Percentiles rank a stretch among this genome's conserved stretches.
Evolutionary conservation across 2,888 invertebrate species (phyloP).

Genomic region (Brenthis daphne): DNA sequence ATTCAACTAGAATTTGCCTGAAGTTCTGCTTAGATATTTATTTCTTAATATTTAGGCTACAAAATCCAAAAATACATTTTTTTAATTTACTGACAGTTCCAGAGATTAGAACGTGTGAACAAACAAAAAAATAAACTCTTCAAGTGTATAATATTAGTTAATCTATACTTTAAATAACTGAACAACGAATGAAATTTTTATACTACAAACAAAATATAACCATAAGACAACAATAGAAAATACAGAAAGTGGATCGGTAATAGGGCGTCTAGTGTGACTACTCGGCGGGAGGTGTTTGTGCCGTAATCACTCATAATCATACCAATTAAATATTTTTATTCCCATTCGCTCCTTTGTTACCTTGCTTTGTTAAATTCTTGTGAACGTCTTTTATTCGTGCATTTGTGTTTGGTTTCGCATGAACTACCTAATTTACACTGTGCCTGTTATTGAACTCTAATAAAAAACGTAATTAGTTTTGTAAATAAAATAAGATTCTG

Average conservation of each 20-base stretch:
- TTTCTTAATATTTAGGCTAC: too few species aligned
- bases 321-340: constrained; percentile 79
- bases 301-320: constrained; percentile 72
- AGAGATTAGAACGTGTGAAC: too few species aligned
- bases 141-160: too few species aligned
- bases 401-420: constrained; percentile 37
- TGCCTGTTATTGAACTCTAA: constrained; percentile 24
- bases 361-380: constrained; percentile 63
- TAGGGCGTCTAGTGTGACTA: constrained; percentile 44
- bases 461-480: constrained; percentile 7
- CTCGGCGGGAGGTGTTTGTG: constrained; percentile 74
- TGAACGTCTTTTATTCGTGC: constrained; percentile 63
- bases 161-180: background rate
- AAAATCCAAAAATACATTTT: too few species aligned
- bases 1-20: too few species aligned
- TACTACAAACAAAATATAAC: constrained; percentile 15
- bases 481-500: constrained; percentile 10
- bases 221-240: constrained; percentile 40
- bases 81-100: too few species aligned
- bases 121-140: too few species aligned
- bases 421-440: constrained; percentile 42
- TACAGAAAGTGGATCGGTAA: constrained; percentile 46
- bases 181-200: background rate
- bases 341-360: constrained; percentile 68
- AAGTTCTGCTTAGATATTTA: too few species aligned